Conservation (phyloP, 2,888 invertebrate species). For the Ophion ventricosus region DNA sequence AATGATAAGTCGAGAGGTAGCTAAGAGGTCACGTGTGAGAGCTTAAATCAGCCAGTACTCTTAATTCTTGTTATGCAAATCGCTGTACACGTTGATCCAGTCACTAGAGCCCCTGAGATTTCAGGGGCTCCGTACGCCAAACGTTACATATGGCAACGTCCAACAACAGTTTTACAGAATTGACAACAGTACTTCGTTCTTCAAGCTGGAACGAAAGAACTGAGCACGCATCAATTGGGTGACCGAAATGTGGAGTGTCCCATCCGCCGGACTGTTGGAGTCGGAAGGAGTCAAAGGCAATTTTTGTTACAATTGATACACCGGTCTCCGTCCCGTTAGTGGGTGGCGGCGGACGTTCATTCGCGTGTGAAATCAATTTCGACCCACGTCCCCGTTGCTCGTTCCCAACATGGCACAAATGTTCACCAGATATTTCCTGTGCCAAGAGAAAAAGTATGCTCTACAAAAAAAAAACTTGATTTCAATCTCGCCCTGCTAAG, state of each 20-base stretch:
- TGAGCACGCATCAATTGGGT: too few relatives aligned
- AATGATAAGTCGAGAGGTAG: slow-evolving; percentile 34
- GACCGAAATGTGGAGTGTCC: background rate
- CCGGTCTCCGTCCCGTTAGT: background rate
- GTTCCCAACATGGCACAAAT: background rate
- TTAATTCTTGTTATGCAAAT: too few relatives aligned
- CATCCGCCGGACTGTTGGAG: background rate
- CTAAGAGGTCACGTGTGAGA: slow-evolving; percentile 11
- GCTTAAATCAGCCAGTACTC: too few relatives aligned
- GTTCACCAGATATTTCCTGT: background rate
- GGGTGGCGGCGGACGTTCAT: background rate
- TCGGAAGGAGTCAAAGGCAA: background rate
- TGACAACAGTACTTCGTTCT: too few relatives aligned
- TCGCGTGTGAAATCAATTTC: background rate
- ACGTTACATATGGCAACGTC: too few relatives aligned
- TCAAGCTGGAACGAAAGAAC: background rate
- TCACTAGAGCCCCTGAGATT: too few relatives aligned
- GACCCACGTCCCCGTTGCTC: background rate
- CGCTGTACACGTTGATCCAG: too few relatives aligned
- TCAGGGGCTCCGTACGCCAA: too few relatives aligned
- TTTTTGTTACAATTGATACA: slow-evolving; percentile 2
- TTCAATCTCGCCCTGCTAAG: too few relatives aligned
- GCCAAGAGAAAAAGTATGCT: background rate
- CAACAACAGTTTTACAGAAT: too few relatives aligned
- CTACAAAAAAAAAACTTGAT: too few relatives aligned